phyloP scores from a whole-genome alignment of 2,113 vertebrate genomes.

The Isurus oxyrinchus region DNA sequence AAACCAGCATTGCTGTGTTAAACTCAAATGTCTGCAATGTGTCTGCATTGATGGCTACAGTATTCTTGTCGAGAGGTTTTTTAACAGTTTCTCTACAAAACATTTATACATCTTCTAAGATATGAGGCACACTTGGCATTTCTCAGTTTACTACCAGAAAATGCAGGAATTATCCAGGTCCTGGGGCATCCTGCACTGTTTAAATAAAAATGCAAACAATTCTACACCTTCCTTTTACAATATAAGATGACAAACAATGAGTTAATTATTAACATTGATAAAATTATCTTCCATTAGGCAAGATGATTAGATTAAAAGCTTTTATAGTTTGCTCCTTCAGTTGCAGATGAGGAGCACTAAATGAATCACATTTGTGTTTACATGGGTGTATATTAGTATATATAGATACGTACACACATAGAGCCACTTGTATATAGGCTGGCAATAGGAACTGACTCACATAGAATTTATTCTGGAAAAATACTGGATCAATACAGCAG shows the following conservation, averaged over 20 bases:
- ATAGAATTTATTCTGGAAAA: neutral
- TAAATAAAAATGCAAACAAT: neutral
- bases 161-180: neutral
- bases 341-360: neutral
- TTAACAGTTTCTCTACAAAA: conserved; percentile 20
- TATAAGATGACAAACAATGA: neutral
- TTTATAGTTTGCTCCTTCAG: neutral
- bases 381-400: neutral
- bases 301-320: neutral
- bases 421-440: neutral
- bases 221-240: neutral
- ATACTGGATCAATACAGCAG: neutral
- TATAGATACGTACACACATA: too few relatives aligned
- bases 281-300: neutral
- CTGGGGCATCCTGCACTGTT: neutral
- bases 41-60: conserved; percentile 11
- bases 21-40: conserved; percentile 9
- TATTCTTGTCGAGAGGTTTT: neutral
- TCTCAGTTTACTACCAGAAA: conserved; percentile 22
- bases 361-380: neutral
- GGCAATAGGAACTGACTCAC: neutral
- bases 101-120: conserved; percentile 2
- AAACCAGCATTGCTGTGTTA: neutral
- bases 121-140: conserved; percentile 13
- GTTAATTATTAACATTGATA: neutral